Evolutionary conservation across 2,888 invertebrate genomes (phyloP).

Genomic region (Onthophagus sagittarius): DNA sequence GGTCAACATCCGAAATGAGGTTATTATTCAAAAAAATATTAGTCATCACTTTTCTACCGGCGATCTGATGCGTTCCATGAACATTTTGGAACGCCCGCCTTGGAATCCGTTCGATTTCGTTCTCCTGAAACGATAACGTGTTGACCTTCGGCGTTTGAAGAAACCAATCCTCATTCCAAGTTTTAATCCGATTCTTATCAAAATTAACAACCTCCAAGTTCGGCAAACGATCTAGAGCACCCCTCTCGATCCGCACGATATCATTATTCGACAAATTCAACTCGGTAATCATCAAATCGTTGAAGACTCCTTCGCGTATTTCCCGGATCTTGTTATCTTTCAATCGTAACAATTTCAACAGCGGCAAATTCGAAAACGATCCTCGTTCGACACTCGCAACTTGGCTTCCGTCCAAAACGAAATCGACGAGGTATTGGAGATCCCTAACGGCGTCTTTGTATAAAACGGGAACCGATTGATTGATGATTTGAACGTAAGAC

Average conservation of each 20-base stretch:
- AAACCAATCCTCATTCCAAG: constrained; percentile 42
- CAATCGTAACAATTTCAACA: constrained; percentile 29
- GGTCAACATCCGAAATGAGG: constrained; percentile 29
- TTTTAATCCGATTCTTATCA: constrained; percentile 37
- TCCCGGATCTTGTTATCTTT: constrained; percentile 31
- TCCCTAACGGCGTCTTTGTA: constrained; percentile 37
- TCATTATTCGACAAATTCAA: constrained; percentile 32
- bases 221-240: constrained; percentile 36
- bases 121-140: constrained; percentile 37
- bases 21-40: constrained; percentile 34
- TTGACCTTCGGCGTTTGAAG: constrained; percentile 37
- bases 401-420: constrained; percentile 31
- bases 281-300: constrained; percentile 28
- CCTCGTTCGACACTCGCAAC: constrained; percentile 29
- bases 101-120: constrained; percentile 36
- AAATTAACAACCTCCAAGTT: constrained; percentile 37
- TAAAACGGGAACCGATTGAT: constrained; percentile 38
- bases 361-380: constrained; percentile 34
- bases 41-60: constrained; percentile 30
- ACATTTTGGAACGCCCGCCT: constrained; percentile 39
- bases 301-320: constrained; percentile 33
- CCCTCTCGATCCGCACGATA: constrained; percentile 28
- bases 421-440: constrained; percentile 36
- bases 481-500: constrained; percentile 39
- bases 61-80: constrained; percentile 30